Base-by-base conservation (phyloP, 2,888 invertebrate species). In the Parnassius mnemosyne region DNA sequence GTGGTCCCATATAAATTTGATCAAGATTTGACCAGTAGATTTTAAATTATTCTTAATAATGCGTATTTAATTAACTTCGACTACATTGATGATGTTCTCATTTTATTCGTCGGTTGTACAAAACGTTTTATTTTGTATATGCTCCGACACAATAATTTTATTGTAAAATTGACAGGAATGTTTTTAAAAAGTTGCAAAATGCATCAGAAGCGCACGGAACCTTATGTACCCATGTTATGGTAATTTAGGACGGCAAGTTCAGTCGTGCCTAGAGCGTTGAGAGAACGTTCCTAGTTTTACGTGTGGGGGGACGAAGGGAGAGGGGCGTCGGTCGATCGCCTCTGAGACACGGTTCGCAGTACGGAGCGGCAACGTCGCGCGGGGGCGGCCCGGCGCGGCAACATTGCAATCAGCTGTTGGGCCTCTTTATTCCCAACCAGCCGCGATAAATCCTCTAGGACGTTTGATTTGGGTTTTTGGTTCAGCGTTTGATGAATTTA, bases 351-450 rank as follows among this genome's bases (percentile, higher is more conserved):
- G 63, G 64, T 61, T 62, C 65, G 69, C 65, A 16, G 77, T 75
- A 69, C 82, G 78, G 71, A 76, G 73, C 72, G 87, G 83, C 87
- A 87, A 85, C 87, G 73, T 63, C 77, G 82, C 78, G 66, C 70
- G 65, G 69, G 71, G 72, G 76, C 67, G 75, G 71, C 75, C 74
- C 69, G 71, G 74, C 68, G 72, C 71, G 79, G 83, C 85, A 85
- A 84, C 86, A 65, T 68, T 77, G 80, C 83, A 79, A 89, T 89
- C 89, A 89, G 89, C 89, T 89, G 89, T 87, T 89, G 80, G 79
- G 69, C 75, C 73, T 81, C 82, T 82, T 83, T 85, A 80, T 88
- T 86, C 87, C 86, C 85, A 85, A 87, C 84, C 88, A 85, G 84
- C 83, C 60, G 43, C 60, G 43, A 44, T 54, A 51, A 55, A 60